Percentiles rank a stretch among this genome's conserved stretches.
These are phyloP conservation scores for Leptinotarsa lineolata DNA, from an alignment of 1,140 invertebrate genomes.

Conservation along the genomic window DNA sequence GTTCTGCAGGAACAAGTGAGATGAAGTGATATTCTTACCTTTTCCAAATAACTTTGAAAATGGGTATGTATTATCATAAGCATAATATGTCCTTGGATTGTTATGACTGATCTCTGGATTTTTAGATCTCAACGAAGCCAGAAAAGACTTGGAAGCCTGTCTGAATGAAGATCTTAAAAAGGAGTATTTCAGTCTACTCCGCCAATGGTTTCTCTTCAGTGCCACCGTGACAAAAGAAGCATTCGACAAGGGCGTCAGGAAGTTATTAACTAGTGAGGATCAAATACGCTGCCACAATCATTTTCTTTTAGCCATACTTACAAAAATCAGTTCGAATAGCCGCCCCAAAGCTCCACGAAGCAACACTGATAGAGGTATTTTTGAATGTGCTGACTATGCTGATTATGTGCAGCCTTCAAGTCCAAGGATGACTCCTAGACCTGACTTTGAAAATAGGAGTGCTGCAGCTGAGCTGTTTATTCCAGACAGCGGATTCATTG, in stretches of 20 bases:
- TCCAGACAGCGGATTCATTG: constrained; percentile 49
- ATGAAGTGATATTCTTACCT: no score
- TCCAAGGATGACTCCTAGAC: constrained; percentile 37
- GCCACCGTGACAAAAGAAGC: constrained; percentile 43
- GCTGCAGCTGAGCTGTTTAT: constrained; percentile 49
- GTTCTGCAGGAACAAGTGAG: no score
- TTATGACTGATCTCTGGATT: background rate
- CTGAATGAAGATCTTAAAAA: constrained; percentile 45
- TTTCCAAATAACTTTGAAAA: no score
- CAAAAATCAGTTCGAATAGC: constrained; percentile 40
- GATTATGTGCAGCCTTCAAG: constrained; percentile 46
- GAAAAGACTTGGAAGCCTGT: constrained; percentile 43
- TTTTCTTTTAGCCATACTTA: constrained; percentile 45
- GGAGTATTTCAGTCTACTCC: constrained; percentile 48
- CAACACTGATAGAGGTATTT: constrained; percentile 38
- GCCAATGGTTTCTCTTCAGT: constrained; percentile 50
- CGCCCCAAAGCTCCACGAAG: constrained; percentile 24
- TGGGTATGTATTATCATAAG: no score
- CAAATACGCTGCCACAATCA: constrained; percentile 48
- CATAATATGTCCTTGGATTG: no score
- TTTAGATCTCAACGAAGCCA: constrained; percentile 46
- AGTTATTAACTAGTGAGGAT: constrained; percentile 47
- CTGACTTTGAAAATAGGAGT: constrained; percentile 45
- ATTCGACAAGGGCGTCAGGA: constrained; percentile 48
- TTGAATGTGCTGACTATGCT: constrained; percentile 36